These are phyloP conservation scores for Molothrus aeneus DNA, from an alignment of 2,797 vertebrate species.

Conservation along the genomic window DNA sequence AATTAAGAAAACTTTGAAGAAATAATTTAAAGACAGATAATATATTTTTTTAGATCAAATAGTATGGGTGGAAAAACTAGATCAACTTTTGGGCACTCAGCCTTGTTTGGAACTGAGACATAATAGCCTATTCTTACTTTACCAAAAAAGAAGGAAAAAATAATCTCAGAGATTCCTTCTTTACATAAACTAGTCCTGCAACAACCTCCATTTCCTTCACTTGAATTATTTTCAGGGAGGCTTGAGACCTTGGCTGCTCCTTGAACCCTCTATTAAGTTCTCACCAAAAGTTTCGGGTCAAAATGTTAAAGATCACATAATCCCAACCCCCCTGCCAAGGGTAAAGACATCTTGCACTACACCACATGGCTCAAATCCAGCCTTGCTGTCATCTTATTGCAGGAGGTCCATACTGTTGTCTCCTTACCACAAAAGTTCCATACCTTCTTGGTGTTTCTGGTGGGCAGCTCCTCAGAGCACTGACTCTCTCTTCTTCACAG, in stretches of 20 bases:
- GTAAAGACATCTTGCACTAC: not conserved
- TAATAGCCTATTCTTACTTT: not conserved
- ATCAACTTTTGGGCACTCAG: not conserved
- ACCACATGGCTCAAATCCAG: not conserved
- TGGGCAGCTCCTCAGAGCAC: too few species aligned
- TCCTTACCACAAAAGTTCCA: too few species aligned
- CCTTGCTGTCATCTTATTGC: too few species aligned
- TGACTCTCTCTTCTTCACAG: too few species aligned
- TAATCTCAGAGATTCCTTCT: not conserved
- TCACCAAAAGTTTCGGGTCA: not conserved
- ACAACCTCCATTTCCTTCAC: not conserved
- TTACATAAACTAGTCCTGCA: not conserved
- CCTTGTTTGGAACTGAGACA: not conserved
- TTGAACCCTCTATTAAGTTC: not conserved
- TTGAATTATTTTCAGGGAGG: not conserved
- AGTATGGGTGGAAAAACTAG: not conserved
- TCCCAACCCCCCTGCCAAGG: not conserved
- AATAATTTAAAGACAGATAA: not conserved
- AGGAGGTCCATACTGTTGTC: too few species aligned
- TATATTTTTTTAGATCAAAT: not conserved
- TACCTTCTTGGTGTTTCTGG: too few species aligned
- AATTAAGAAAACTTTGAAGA: not conserved
- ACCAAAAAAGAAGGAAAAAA: not conserved
- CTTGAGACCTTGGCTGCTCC: not conserved
- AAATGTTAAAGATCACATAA: not conserved